Evolutionary conservation across 2,113 vertebrate genomes (phyloP).

Genomic region (Ascaphus truei): DNA sequence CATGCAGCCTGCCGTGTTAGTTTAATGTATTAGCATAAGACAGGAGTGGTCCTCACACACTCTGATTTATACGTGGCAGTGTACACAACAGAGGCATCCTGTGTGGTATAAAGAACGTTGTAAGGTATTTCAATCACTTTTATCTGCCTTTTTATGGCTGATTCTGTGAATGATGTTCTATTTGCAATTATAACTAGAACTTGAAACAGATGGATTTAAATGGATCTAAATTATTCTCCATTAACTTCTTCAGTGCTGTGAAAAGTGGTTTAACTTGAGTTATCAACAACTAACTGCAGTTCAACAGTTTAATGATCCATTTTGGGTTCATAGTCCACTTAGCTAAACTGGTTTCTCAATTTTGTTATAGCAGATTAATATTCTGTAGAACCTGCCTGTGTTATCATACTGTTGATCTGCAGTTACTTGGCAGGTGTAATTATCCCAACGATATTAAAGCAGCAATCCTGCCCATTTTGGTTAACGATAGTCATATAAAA

Average conservation of each 20-base stretch:
- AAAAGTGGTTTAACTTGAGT: not conserved
- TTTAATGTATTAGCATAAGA: not conserved
- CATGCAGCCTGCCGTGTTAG: not conserved
- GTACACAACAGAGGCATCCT: constrained; percentile 26
- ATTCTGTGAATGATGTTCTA: constrained; percentile 25
- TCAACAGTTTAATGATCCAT: no score
- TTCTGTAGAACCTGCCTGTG: no score
- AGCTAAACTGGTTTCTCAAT: no score
- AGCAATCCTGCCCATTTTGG: no score
- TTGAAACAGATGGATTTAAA: constrained; percentile 32
- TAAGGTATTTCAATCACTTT: constrained; percentile 32
- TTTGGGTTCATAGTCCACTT: no score
- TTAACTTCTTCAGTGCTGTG: constrained; percentile 18
- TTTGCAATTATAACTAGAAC: constrained; percentile 35
- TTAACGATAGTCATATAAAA: no score
- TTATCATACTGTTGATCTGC: no score
- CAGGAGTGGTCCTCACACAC: constrained; percentile 1
- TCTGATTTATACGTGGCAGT: constrained; percentile 12
- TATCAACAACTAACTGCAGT: no score
- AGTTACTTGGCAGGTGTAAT: no score
- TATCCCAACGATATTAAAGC: no score
- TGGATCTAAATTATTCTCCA: constrained; percentile 10
- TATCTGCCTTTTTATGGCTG: constrained; percentile 25
- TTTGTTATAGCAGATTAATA: no score
- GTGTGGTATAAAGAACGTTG: constrained; percentile 9